Evolutionary conservation across 2,113 vertebrate species (phyloP).

Genomic region (Dendrocopos noguchii): DNA sequence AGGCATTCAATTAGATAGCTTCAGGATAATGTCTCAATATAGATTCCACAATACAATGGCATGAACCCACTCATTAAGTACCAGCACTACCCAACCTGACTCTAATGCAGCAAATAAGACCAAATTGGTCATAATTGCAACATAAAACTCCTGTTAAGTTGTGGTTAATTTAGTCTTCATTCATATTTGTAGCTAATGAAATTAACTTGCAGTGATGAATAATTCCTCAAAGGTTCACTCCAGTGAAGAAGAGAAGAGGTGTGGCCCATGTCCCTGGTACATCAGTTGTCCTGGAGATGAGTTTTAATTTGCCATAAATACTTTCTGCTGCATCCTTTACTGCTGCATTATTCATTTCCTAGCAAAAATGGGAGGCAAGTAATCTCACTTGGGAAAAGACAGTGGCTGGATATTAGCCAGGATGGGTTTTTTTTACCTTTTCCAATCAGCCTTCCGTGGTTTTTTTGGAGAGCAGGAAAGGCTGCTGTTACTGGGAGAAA

Average conservation of each 20-base stretch:
- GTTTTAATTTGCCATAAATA: constrained; percentile 66
- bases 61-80: neutral
- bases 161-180: constrained; percentile 39
- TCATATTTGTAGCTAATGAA: constrained; percentile 19
- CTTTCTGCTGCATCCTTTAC: constrained; percentile 56
- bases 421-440: neutral
- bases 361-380: constrained; percentile 19
- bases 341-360: constrained; percentile 61
- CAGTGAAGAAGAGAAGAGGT: constrained; percentile 12
- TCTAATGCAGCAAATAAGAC: constrained; percentile 29
- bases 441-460: neutral
- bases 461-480: constrained; percentile 26
- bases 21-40: neutral
- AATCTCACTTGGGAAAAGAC: constrained; percentile 20
- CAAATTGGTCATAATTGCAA: constrained; percentile 26
- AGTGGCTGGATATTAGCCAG: neutral
- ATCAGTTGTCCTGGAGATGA: constrained; percentile 28
- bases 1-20: neutral
- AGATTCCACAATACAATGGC: neutral
- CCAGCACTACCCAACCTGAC: neutral
- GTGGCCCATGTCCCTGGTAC: neutral
- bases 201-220: constrained; percentile 11
- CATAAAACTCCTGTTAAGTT: constrained; percentile 4
- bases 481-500: neutral
- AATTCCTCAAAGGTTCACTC: constrained; percentile 3